phyloP scores from a whole-genome alignment of 2,888 invertebrate genomes.

The Aromia moschata region DNA sequence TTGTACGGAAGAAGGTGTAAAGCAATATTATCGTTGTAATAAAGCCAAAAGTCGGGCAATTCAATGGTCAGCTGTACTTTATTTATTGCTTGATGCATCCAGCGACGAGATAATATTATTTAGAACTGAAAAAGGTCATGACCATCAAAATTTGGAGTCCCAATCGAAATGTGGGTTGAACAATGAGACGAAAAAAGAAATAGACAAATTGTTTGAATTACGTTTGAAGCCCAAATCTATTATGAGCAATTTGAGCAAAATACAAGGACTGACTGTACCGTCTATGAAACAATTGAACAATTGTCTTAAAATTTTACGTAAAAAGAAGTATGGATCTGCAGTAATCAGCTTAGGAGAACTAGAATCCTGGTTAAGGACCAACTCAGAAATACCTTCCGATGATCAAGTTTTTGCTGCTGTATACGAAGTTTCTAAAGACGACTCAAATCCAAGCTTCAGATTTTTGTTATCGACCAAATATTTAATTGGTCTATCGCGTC shows the following conservation, averaged over 20 bases:
- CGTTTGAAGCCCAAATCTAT: constrained; percentile 9
- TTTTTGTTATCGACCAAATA: constrained; percentile 2
- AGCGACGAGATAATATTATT: background rate
- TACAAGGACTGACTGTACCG: constrained; percentile 4
- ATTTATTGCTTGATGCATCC: no score
- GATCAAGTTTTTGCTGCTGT: constrained; percentile 18
- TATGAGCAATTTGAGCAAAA: constrained; percentile 4
- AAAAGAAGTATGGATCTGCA: constrained; percentile 2
- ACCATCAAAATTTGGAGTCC: constrained; percentile 3
- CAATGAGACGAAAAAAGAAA: constrained; percentile 3
- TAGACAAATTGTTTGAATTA: constrained; percentile 7
- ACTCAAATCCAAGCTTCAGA: background rate
- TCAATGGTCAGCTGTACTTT: background rate
- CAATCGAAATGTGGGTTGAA: constrained; percentile 4
- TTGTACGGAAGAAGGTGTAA: constrained; percentile 1
- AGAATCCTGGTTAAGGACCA: no score
- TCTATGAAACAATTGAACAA: constrained; percentile 10
- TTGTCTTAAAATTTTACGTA: no score
- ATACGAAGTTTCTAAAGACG: constrained; percentile 11
- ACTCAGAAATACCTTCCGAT: constrained; percentile 1
- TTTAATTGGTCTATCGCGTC: background rate
- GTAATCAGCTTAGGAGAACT: no score
- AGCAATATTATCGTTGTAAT: constrained; percentile 1
- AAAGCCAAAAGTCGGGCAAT: constrained; percentile 1
- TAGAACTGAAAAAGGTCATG: background rate